Evolutionary conservation across 2,797 vertebrate species (phyloP).

Genomic region (Sebastes vulpes): DNA sequence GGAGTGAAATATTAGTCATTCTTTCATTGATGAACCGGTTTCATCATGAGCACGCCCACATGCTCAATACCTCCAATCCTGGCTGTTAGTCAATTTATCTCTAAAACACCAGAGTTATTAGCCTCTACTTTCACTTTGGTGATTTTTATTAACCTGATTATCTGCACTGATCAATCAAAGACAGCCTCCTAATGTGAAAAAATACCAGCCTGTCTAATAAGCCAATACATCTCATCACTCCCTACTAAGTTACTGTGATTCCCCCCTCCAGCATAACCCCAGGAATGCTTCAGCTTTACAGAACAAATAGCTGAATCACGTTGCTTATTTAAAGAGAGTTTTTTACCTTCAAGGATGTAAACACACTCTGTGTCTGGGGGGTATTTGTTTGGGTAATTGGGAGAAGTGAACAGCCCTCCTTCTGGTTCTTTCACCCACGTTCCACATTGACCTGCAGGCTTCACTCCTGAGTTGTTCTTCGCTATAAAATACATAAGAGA

Average conservation of each 20-base stretch:
- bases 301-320: conserved; percentile 1
- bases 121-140: conserved; percentile 21
- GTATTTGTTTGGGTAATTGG: conserved; percentile 98
- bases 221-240: not conserved
- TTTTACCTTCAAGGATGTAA: conserved; percentile 99
- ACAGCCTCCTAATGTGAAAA: conserved; percentile 7
- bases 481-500: conserved; percentile 78
- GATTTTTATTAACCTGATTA: conserved; percentile 36
- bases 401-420: conserved; percentile 97
- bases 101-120: conserved; percentile 7
- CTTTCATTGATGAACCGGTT: conserved; percentile 37
- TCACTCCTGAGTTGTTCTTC: conserved; percentile 94
- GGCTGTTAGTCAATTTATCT: conserved; percentile 19
- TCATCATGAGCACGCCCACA: conserved; percentile 26
- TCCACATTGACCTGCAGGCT: conserved; percentile 96
- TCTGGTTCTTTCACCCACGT: conserved; percentile 97
- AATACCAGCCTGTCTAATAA: conserved; percentile 21
- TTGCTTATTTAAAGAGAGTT: not conserved
- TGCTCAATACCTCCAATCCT: conserved; percentile 21
- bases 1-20: conserved; percentile 35
- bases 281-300: not conserved
- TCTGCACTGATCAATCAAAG: conserved; percentile 30
- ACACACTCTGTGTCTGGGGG: conserved; percentile 97
- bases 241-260: not conserved
- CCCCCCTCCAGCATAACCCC: not conserved